Base-by-base conservation (phyloP, 2,888 invertebrate species). In the Torymus aiolomorphi region DNA sequence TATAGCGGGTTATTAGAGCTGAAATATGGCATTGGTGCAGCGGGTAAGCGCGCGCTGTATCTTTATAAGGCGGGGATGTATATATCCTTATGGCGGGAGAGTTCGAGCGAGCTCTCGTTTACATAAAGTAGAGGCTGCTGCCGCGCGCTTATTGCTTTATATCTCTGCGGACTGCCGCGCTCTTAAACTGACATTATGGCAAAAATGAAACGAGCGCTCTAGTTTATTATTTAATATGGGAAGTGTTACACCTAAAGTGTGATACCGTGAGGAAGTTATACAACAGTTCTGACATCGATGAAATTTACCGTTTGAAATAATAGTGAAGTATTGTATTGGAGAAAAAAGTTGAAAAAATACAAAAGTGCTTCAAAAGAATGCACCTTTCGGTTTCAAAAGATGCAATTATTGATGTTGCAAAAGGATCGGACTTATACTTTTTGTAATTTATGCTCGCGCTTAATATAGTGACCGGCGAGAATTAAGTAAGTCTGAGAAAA, bases 21-120 rank as follows among this genome's bases (percentile, higher is more conserved):
- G 76, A 76, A 70, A 70, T 76, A 76, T 69, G 61, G 57, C 57
- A 65, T 66, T 75, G 59, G 42, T 24, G n/a, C n/a, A 18, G 52
- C 42, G 42, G 54, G 16, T 63, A 31, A 14, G 49, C 3, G 24
- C 18, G 51, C 3, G 31, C 31, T 31, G 2, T 56, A 66, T 72
- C 51, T 54, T 52, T 52, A 67, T 54, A 67, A 67, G 67, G 67
- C 67, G n/a, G 18, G 42, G 14, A 42, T 16, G 8, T 31, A 8
- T 31, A 31, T 66, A 31, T 73, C 61, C 61, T 31, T 54, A 14
- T 54, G 54, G 5, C 2, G 10, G 57, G 4, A 24, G 20, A 24
- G 31, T 14, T 49, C 18, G 20, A 20, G 20, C 20, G 20, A 49
- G 11, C 3, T 62, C n/a, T 24, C 20, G 20, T 24, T 51, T 52